These are phyloP conservation scores for Galaxea fascicularis DNA, from an alignment of 92 coral and sea anemone species.

Conservation along the genomic window DNA sequence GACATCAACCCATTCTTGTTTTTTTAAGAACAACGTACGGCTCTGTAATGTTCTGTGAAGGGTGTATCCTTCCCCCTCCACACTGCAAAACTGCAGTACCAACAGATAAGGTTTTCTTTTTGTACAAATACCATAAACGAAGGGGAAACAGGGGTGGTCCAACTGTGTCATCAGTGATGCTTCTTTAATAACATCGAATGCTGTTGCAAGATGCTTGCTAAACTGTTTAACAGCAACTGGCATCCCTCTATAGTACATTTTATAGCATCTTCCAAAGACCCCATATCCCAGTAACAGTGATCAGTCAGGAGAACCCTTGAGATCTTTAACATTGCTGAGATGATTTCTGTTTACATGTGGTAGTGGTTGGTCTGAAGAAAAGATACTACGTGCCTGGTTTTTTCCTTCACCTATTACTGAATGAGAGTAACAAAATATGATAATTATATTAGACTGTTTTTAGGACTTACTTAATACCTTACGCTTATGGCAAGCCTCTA, in stretches of 20 bases:
- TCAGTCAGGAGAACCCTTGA: slow-evolving; percentile 29
- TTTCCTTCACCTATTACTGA: background rate
- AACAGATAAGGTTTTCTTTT: slow-evolving; percentile 45
- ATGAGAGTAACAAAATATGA: background rate
- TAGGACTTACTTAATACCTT: background rate
- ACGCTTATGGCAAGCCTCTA: background rate
- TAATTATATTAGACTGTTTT: background rate
- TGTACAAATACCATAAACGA: slow-evolving; percentile 29
- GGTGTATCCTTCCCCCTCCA: slow-evolving; percentile 41
- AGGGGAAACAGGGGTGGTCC: slow-evolving; percentile 39
- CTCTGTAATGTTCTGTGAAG: slow-evolving; percentile 44
- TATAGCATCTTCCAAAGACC: slow-evolving; percentile 35
- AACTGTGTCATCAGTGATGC: slow-evolving; percentile 39
- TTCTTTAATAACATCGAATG: slow-evolving; percentile 24
- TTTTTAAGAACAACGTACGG: slow-evolving; percentile 10
- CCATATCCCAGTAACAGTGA: slow-evolving; percentile 46
- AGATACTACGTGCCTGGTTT: background rate
- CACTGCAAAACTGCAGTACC: slow-evolving; percentile 31
- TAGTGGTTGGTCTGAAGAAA: slow-evolving; percentile 26
- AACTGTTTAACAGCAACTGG: slow-evolving; percentile 34
- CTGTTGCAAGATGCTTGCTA: slow-evolving; percentile 18
- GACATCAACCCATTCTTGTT: slow-evolving; percentile 33
- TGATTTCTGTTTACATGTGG: slow-evolving; percentile 37
- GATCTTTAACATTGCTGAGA: slow-evolving; percentile 50
- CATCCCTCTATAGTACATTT: slow-evolving; percentile 35